Base-by-base conservation (phyloP, 2,797 vertebrate genomes). In the Paguma larvata region DNA sequence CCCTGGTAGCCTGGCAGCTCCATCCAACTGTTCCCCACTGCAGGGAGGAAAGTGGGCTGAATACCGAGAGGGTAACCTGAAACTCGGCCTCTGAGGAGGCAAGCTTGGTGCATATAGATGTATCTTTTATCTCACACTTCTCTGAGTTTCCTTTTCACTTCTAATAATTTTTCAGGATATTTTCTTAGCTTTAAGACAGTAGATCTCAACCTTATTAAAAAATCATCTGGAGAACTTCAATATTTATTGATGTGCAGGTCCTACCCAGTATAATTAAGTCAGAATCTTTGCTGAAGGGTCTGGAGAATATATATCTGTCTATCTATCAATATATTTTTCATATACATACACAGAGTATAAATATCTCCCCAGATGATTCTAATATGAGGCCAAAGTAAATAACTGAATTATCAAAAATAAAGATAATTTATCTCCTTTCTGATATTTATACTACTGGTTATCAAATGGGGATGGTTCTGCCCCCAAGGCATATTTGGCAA, bases 121-220 rank as follows among this genome's bases (percentile, higher is more conserved):
- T 53, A 78, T n/a, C 62, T 85, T 89, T 83, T n/a, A 85, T 53
- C 16, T 75, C 21, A 70, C 16, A 67, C 15, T 68, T 18, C 23
- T 6, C 11, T 62, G 34, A 88, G 48, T 91, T 83, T 96, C 82
- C 86, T 83, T 79, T 41, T 34, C 48, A 83, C 9, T 63, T 96
- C 46, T 77, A 72, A 23, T 79, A 67, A n/a, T 53, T 95, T 84
- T n/a, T 32, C 16, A 73, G 67, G 32, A 12, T 30, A 72, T 53
- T 95, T 91, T 93, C 51, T 85, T 41, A 91, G 34, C 46, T 44
- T 83, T 93, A 63, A 32, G 83, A 65, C 5, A 91, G 51, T 80
- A 46, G n/a, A 70, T 46, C 32, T 63, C 13, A 48, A 59, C 16
- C 34, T 82, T 62, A 53, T 83, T 95, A 86, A 46, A 89, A 89